Base-by-base conservation (phyloP, 2,113 vertebrate species). In the Turdus rufiventris region DNA sequence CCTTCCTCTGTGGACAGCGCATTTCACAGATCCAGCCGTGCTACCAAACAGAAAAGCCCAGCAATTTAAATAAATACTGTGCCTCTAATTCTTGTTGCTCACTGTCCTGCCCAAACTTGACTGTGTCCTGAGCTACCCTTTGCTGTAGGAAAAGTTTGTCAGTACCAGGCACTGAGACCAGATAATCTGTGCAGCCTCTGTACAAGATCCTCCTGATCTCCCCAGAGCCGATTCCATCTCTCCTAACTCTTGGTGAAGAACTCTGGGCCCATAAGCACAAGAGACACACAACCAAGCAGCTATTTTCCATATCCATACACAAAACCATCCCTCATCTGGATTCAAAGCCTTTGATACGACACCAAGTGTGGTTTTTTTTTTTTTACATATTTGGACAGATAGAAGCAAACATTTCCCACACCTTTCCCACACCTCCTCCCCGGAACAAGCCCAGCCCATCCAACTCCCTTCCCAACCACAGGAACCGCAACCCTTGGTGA, bases 401-500 rank as follows among this genome's bases (percentile, higher is more conserved):
- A 2, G 48, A 77, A 83, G 42, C 3, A 0, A 79, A 9, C 18
- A 1, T 81, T 92, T 85, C 75, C 91, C 86, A 94, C 85, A 89
- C 62, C 75, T 88, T 92, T 89, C 91, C 88, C 91, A 86, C 93
- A 60, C 43, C 91, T 79, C 76, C 81, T 71, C 74, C 43, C 53
- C 3, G 0, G 70, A 84, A 79, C 65, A 45, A 75, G 77, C 63
- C 65, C 77, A 76, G 80, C 73, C 79, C 83, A 43, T 65, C 72
- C 80, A 54, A 23, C 53, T 54, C 40, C 73, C n/a, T 66, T 14
- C 71, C 81, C 71, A 83, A 38, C 83, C 66, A 14, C 80, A 68
- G 67, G 74, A 94, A 40, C 78, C 58, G 26, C 9, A 2, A 8
- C 73, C 74, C 61, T 67, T 54, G 8, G 79, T 6, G 51, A 82